A percentile compares a stretch with the other conserved stretches of the same genome.
Conservation (phyloP, 1,140 invertebrate species). For the Melipona quadrifasciata region DNA sequence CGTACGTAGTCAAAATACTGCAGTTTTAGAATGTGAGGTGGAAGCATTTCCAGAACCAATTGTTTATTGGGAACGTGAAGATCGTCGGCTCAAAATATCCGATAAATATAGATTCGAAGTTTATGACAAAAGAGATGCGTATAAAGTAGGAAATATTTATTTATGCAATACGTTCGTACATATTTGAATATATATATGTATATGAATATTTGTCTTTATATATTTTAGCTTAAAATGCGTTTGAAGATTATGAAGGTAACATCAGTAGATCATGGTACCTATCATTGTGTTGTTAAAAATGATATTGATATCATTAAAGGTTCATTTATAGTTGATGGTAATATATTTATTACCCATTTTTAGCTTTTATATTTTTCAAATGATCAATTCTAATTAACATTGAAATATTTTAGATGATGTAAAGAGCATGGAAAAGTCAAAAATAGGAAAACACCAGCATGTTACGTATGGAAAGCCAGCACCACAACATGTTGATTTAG, state of each 20-base stretch:
- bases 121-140: slow-evolving; percentile 81
- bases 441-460: slow-evolving; percentile 55
- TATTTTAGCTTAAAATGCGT: slow-evolving; percentile 85
- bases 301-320: slow-evolving; percentile 89
- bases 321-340: slow-evolving; percentile 88
- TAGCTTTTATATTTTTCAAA: background rate
- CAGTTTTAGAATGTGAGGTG: slow-evolving; percentile 91
- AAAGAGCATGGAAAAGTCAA: slow-evolving; percentile 55
- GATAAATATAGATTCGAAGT: slow-evolving; percentile 87
- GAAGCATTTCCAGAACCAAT: slow-evolving; percentile 94
- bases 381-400: background rate
- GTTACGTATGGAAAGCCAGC: slow-evolving; percentile 79
- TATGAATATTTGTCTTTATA: background rate
- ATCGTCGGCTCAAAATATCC: slow-evolving; percentile 87
- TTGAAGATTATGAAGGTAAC: slow-evolving; percentile 88
- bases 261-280: slow-evolving; percentile 86
- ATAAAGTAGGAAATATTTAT: slow-evolving; percentile 80
- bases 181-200: no score
- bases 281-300: slow-evolving; percentile 93
- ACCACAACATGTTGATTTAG: slow-evolving; percentile 78
- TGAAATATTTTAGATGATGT: slow-evolving; percentile 56
- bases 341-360: slow-evolving; percentile 60
- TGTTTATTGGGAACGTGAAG: slow-evolving; percentile 90
- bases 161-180: background rate
- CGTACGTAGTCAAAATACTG: slow-evolving; percentile 86